phyloP scores from a whole-genome alignment of 2,113 vertebrate species.

The human region GRCh38 chrX:70961001-70961500 shows the following conservation, averaged over 20 bases:
- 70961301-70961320: too few relatives aligned
- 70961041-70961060: not conserved
- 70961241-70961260: not conserved
- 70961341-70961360: too few relatives aligned
- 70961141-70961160: not conserved
- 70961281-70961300: too few relatives aligned
- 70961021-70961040: not conserved
- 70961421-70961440: constrained; percentile 51
- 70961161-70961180: constrained; percentile 43
- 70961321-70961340: too few relatives aligned
- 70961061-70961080: not conserved
- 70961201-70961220: not conserved
- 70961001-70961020: not conserved
- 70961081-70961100: not conserved
- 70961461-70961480: too few relatives aligned
- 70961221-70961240: constrained; percentile 43
- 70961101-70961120: constrained; percentile 44
- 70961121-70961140: constrained; percentile 27
- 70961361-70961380: too few relatives aligned
- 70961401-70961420: not conserved
- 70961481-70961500: too few relatives aligned
- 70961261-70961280: too few relatives aligned
- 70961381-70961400: not conserved
- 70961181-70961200: not conserved
- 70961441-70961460: constrained; percentile 4